A percentile compares a stretch with the other conserved stretches of the same genome.
Conservation (phyloP, 1,140 invertebrate species). For the Streblospio benedicti region DNA sequence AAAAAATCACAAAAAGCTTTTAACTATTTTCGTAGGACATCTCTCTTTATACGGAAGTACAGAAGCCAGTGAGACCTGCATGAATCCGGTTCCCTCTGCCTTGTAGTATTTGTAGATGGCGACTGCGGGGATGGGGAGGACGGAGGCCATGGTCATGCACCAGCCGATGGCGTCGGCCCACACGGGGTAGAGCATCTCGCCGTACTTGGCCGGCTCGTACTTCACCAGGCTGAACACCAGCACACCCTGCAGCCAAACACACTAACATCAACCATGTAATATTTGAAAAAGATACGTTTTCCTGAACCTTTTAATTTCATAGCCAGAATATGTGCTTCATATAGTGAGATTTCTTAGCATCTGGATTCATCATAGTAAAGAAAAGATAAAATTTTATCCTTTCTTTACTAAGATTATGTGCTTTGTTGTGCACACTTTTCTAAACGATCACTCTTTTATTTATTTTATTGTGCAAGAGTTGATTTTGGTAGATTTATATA, state of each 20-base stretch:
- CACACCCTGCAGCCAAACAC: conserved; percentile 9
- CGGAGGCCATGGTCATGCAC: conserved; percentile 10
- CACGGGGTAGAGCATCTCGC: conserved; percentile 4
- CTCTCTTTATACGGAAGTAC: too few relatives aligned
- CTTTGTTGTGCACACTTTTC: too few relatives aligned
- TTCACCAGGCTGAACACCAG: conserved; percentile 13
- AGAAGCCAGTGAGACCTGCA: conserved; percentile 2
- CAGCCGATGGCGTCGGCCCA: conserved; percentile 18
- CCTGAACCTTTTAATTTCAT: background rate
- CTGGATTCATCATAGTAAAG: too few relatives aligned
- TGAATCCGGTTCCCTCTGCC: conserved; percentile 11
- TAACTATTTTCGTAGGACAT: too few relatives aligned
- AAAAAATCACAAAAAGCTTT: too few relatives aligned
- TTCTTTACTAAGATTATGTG: too few relatives aligned
- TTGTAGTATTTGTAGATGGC: conserved; percentile 14
- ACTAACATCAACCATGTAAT: background rate
- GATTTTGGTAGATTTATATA: too few relatives aligned
- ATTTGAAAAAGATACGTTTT: background rate
- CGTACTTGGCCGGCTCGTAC: conserved; percentile 9
- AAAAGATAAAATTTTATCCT: too few relatives aligned
- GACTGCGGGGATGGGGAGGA: conserved; percentile 15
- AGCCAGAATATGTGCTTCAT: background rate
- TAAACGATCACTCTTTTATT: too few relatives aligned
- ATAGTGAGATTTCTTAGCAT: background rate
- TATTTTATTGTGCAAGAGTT: too few relatives aligned